These are phyloP conservation scores for Poecilobothrus nobilitatus DNA, from an alignment of 2,888 invertebrate genomes.

Conservation along the genomic window DNA sequence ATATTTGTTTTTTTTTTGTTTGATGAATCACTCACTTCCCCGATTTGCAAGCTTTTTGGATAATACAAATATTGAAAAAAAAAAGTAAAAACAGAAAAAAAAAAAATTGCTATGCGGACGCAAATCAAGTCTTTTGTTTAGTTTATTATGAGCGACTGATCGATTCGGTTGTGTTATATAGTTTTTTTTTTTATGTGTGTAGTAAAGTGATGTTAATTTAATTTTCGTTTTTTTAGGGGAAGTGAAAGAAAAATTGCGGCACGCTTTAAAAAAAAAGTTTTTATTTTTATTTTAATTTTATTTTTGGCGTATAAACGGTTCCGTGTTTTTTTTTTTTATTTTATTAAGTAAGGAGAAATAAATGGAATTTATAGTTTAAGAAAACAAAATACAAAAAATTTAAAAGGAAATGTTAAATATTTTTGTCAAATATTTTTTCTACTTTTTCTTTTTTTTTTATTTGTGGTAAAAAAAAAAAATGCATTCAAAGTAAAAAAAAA, in stretches of 20 bases:
- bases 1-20: not conserved
- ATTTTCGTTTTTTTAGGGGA: not conserved
- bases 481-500: not conserved
- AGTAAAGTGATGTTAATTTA: not conserved
- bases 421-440: not conserved
- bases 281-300: not conserved
- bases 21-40: constrained; percentile 6
- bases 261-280: too few relatives aligned
- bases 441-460: too few relatives aligned
- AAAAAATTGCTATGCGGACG: not conserved
- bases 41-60: constrained; percentile 2
- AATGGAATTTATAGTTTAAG: not conserved
- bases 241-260: not conserved
- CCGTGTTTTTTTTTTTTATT: not conserved
- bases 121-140: not conserved
- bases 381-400: too few relatives aligned
- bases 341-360: not conserved
- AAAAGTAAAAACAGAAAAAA: not conserved
- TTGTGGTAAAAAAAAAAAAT: not conserved
- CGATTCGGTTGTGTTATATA: not conserved
- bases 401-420: not conserved
- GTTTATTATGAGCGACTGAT: constrained; percentile 3
- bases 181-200: not conserved
- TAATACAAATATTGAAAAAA: not conserved
- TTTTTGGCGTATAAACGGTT: not conserved